A percentile compares a stretch with the other conserved stretches of the same genome.
Conservation (phyloP, 2,888 invertebrate genomes). For the Chirona hameri region DNA sequence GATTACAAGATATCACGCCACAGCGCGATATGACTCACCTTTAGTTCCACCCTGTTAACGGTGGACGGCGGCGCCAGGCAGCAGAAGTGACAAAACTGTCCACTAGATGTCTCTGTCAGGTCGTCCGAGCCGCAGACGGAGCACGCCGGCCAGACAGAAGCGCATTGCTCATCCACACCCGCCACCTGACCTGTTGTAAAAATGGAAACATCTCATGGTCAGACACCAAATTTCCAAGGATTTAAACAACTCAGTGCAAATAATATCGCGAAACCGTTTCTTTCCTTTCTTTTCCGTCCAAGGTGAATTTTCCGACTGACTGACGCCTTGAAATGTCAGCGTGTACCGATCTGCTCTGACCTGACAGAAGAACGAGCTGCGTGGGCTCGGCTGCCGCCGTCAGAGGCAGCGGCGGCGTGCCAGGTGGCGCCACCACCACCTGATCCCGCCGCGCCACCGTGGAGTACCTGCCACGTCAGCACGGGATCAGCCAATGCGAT, state of each 20-base stretch:
- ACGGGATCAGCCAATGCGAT: no score
- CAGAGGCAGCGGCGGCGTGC: not conserved
- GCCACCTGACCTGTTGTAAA: not conserved
- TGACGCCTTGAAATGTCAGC: not conserved
- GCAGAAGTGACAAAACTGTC: not conserved
- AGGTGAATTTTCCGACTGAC: not conserved
- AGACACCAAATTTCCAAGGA: not conserved
- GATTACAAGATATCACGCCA: no score
- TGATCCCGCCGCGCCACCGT: not conserved
- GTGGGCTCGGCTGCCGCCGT: not conserved
- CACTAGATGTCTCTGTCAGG: constrained; percentile 1
- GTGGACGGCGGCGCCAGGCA: not conserved
- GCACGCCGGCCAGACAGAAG: constrained; percentile 5
- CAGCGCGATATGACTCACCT: no score
- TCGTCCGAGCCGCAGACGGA: not conserved
- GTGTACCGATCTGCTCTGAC: not conserved
- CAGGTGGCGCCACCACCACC: not conserved
- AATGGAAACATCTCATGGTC: not conserved
- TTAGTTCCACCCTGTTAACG: not conserved
- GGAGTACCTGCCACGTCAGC: not conserved
- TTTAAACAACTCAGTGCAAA: not conserved
- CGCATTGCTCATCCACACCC: not conserved
- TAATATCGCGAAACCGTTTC: not conserved
- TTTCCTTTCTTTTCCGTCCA: not conserved
- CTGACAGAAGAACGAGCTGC: not conserved